These are phyloP conservation scores for Brachymystax lenok DNA, from an alignment of 2,797 vertebrate species.

Conservation along the genomic window DNA sequence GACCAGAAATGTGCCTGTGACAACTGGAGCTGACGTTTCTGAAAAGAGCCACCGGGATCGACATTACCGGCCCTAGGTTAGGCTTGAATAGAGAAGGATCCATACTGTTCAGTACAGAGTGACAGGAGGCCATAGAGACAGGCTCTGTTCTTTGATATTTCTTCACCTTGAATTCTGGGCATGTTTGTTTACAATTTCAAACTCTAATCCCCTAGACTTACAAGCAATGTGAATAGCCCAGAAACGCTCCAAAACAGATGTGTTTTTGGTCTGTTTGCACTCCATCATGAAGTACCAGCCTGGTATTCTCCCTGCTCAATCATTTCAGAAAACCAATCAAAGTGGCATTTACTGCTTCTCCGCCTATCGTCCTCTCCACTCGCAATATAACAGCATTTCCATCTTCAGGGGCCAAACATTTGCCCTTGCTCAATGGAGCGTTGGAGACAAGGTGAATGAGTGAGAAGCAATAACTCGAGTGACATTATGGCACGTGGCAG, in stretches of 20 bases:
- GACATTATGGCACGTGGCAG: neutral
- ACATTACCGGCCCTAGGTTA: too few species aligned
- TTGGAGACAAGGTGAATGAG: neutral
- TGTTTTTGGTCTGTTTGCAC: neutral
- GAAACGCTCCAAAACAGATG: neutral
- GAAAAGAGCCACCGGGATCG: too few species aligned
- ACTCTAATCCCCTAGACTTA: neutral
- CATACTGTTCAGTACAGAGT: neutral
- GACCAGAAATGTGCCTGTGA: too few species aligned
- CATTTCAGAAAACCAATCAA: neutral
- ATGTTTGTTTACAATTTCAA: neutral
- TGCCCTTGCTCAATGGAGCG: neutral
- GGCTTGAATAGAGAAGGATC: neutral
- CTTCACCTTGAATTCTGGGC: too few species aligned
- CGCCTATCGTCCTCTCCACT: neutral
- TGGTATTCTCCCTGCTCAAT: neutral
- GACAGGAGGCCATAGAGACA: neutral
- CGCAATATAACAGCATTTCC: neutral
- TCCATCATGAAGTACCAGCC: neutral
- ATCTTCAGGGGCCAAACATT: neutral
- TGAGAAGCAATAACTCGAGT: neutral
- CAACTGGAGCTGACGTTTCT: too few species aligned
- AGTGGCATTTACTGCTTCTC: neutral
- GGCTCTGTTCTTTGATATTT: too few species aligned
- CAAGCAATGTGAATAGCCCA: neutral